Evolutionary conservation across 2,797 vertebrate genomes (phyloP).

Genomic region (Alectoris magna): DNA sequence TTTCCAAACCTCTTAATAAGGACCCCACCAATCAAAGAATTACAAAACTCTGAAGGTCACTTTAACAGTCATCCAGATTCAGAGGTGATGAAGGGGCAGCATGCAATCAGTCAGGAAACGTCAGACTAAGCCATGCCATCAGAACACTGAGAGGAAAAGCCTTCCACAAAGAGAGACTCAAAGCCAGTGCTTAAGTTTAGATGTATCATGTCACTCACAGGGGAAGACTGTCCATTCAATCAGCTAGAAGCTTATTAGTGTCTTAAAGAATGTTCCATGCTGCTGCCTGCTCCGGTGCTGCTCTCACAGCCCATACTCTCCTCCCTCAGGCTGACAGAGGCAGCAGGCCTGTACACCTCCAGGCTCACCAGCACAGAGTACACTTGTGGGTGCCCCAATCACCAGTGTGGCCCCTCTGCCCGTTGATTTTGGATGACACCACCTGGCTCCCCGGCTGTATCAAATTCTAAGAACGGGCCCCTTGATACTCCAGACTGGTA

Average conservation of each 20-base stretch:
- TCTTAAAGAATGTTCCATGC: neutral
- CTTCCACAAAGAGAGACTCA: neutral
- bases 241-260: neutral
- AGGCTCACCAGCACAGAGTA: neutral
- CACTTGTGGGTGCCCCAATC: rapidly evolving
- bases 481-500: no score
- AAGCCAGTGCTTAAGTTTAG: neutral
- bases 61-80: neutral
- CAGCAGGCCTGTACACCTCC: neutral
- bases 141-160: neutral
- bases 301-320: rapidly evolving
- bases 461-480: no score
- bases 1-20: neutral
- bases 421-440: no score
- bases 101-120: neutral
- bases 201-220: neutral
- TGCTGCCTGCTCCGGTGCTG: rapidly evolving
- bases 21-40: neutral
- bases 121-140: neutral
- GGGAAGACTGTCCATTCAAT: neutral
- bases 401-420: rapidly evolving
- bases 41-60: neutral
- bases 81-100: neutral
- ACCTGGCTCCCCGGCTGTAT: rapidly evolving
- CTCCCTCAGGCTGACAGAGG: neutral